Conservation (phyloP, 2,797 vertebrate species). For the Ispidina picta region DNA sequence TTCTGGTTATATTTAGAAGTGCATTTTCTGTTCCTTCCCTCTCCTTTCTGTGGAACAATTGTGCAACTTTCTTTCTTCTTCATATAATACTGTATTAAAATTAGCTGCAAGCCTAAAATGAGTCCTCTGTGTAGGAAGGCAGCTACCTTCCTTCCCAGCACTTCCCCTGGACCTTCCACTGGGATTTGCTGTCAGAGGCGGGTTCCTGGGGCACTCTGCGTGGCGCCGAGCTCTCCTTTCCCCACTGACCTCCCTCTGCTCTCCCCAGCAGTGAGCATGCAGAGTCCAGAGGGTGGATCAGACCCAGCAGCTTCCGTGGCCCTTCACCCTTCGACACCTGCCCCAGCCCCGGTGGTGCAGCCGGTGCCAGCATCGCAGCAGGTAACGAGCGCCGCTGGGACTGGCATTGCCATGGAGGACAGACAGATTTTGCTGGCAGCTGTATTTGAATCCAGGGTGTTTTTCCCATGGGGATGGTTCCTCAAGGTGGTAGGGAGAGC, state of each 20-base stretch:
- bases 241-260: conserved; percentile 13
- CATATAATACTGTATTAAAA: conserved; percentile 2
- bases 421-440: background rate
- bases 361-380: conserved; percentile 93
- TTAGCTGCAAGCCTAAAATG: conserved; percentile 38
- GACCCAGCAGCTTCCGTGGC: conserved; percentile 87
- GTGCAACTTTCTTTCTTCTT: conserved; percentile 21
- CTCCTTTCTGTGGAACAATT: conserved; percentile 46
- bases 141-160: background rate
- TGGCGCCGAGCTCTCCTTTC: background rate
- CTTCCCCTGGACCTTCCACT: background rate
- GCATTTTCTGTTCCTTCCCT: conserved; percentile 53
- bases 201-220: background rate
- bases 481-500: background rate
- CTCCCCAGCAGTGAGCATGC: conserved; percentile 86
- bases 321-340: conserved; percentile 85
- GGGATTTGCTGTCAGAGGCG: background rate
- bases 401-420: background rate
- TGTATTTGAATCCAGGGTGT: background rate
- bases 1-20: conserved; percentile 46
- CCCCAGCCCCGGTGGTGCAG: conserved; percentile 91
- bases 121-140: conserved; percentile 6
- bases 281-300: conserved; percentile 90
- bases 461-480: background rate
- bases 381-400: conserved; percentile 76